Base-by-base conservation (phyloP, 2,113 vertebrate species). In the Peucedramus taeniatus region DNA sequence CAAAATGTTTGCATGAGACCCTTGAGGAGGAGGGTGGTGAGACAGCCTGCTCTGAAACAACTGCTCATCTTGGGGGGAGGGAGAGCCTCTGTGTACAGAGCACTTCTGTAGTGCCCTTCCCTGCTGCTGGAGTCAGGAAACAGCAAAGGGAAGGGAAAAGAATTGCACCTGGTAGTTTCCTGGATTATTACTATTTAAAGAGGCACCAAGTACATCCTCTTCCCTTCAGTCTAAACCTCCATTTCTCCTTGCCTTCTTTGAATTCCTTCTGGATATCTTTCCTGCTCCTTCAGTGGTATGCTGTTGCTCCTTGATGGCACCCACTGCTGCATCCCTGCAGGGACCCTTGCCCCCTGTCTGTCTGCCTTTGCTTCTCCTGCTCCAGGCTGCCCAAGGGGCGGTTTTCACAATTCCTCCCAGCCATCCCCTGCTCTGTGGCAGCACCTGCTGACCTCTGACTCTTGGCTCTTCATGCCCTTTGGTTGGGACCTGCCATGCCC, bases 111-210 rank as follows among this genome's bases (percentile, higher is more conserved):
- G 78, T 39, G 22, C 51, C 51, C 64, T 71, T 83, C 60, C 40
- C 47, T 5, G 7, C 51, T 37, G 8, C 40, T 85, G 10, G 53
- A 47, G 63, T 65, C 84, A 50, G 93, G 93, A 93, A 93, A 56
- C 2, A 2, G 42, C 7, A 2, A 91, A 86, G 66, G 68, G 63
- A 89, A 89, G 63, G 33, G 82, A 81, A 57, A 94, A 86, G 35
- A 90, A 95, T 68, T 64, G 60, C 66, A 89, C 76, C 56, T 10
- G 31, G 68, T 65, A 60, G 71, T 83, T 96, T 96, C 90, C 90
- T 53, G 90, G 56, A 89, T 78, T 83, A 83, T 45, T 92, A 89
- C 80, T 94, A 70, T 94, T 95, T 94, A 83, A 95, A 94, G 83
- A 96, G n/a, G 60, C 37, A 78, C 53, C 64, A 89, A 90, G 18